Base-by-base conservation (phyloP, 2,797 vertebrate species). In the Microtus agrestis region DNA sequence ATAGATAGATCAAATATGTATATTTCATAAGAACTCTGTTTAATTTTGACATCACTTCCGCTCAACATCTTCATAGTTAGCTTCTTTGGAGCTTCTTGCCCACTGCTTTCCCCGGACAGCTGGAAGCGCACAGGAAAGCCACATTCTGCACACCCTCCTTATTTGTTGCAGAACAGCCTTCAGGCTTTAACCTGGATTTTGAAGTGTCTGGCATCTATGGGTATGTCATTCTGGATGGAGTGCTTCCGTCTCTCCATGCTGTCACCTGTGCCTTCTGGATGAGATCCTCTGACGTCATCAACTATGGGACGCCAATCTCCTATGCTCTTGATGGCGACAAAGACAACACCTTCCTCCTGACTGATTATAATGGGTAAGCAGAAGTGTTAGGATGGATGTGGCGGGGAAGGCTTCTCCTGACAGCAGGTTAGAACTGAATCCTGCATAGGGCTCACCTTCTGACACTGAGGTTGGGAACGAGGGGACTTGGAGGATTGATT, bases 211-310 rank as follows among this genome's bases (percentile, higher is more conserved):
- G 99, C 96, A 99, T 99, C 98, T 99, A 99, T 73, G 99, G 99
- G 77, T 99, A 99, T 0, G 99, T 99, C 88, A 99, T 99, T 98
- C 99, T 99, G 98, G 99, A 99, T 34, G 99, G 99, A 7, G 87
- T 99, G 81, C 99, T 99, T 97, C 99, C 99, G 0, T 96, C 99
- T 1, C 99, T 99, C 94, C 99, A 98, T 63, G 99, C 99, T 92
- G 98, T 99, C 96, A 99, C 99, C 29, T 99, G 99, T 95, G 97
- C 99, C 0, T 99, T 99, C 98, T 99, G 99, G 99, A 99, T 99
- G 99, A 99, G 97, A 97, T 99, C 99, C 3, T 99, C 98, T 7
- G 99, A 99, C 96, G 98, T 98, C 10, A 99, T 98, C 48, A 99
- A 99, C 95, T 99, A 99, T 8, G 99, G 99, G 94, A 99, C 99